phyloP scores from a whole-genome alignment of 1,140 invertebrate genomes.

The Camponotus floridanus region DNA sequence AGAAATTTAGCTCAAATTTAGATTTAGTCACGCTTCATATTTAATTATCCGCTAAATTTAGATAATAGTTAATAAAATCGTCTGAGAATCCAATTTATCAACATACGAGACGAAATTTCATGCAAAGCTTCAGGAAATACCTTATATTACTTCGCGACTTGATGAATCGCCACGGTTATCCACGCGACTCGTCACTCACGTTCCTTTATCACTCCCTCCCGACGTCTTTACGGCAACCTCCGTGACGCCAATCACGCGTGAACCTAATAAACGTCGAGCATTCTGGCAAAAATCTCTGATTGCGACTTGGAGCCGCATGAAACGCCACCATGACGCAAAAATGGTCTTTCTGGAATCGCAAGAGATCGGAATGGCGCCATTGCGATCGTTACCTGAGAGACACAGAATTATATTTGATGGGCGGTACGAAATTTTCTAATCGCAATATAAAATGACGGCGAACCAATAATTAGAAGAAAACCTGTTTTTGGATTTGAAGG shows the following conservation, averaged over 20 bases:
- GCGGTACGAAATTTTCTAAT: background rate
- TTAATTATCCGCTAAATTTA: background rate
- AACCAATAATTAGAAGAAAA: constrained; percentile 22
- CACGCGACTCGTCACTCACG: constrained; percentile 67
- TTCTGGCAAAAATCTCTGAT: constrained; percentile 65
- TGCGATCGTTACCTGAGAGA: background rate
- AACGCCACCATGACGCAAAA: constrained; percentile 38
- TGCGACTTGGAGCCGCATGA: constrained; percentile 22
- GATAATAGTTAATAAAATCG: background rate
- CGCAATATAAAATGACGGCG: background rate
- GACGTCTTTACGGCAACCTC: constrained; percentile 52
- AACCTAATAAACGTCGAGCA: constrained; percentile 35
- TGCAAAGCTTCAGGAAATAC: constrained; percentile 25
- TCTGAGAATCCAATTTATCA: constrained; percentile 4
- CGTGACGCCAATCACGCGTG: constrained; percentile 67
- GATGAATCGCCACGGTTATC: constrained; percentile 69
- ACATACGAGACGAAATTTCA: background rate
- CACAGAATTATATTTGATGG: constrained; percentile 20
- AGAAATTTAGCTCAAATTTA: background rate
- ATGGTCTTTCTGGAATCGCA: constrained; percentile 16
- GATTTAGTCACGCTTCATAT: background rate
- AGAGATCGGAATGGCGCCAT: constrained; percentile 1
- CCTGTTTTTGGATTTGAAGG: background rate
- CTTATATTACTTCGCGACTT: constrained; percentile 26
- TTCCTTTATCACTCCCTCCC: constrained; percentile 24